A percentile compares a stretch with the other conserved stretches of the same genome.
phyloP scores from a whole-genome alignment of 2,113 vertebrate species.

The Thunnus thynnus region DNA sequence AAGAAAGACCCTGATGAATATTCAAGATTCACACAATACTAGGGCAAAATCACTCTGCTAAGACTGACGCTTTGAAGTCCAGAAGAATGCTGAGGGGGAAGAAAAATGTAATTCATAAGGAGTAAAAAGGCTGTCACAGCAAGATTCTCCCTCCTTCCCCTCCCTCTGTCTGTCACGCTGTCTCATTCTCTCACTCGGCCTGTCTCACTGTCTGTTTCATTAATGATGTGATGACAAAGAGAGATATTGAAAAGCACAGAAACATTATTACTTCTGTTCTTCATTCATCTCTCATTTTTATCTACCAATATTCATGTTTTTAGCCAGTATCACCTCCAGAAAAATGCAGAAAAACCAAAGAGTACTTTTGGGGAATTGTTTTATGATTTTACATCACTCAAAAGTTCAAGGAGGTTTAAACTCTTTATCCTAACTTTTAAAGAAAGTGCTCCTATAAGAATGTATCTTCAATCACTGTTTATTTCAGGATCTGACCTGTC shows the following conservation, averaged over 20 bases:
- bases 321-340: background rate
- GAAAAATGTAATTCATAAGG: conserved; percentile 72
- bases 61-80: conserved; percentile 79
- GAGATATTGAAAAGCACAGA: conserved; percentile 35
- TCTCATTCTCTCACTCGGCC: conserved; percentile 48
- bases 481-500: conserved; percentile 16
- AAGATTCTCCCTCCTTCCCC: conserved; percentile 46
- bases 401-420: background rate
- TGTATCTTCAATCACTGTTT: background rate
- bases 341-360: background rate
- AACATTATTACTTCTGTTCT: conserved; percentile 17
- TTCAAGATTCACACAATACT: conserved; percentile 76
- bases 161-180: conserved; percentile 51
- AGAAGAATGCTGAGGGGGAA: conserved; percentile 60
- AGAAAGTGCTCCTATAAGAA: conserved; percentile 5
- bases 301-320: conserved; percentile 17
- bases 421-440: conserved; percentile 9
- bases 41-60: conserved; percentile 53
- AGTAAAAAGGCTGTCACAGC: conserved; percentile 78
- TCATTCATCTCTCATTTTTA: background rate
- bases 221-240: conserved; percentile 26
- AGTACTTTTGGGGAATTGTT: background rate
- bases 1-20: conserved; percentile 79
- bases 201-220: conserved; percentile 41
- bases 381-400: background rate